phyloP scores from a whole-genome alignment of 2,888 invertebrate species.

The Coelopa pilipes region DNA sequence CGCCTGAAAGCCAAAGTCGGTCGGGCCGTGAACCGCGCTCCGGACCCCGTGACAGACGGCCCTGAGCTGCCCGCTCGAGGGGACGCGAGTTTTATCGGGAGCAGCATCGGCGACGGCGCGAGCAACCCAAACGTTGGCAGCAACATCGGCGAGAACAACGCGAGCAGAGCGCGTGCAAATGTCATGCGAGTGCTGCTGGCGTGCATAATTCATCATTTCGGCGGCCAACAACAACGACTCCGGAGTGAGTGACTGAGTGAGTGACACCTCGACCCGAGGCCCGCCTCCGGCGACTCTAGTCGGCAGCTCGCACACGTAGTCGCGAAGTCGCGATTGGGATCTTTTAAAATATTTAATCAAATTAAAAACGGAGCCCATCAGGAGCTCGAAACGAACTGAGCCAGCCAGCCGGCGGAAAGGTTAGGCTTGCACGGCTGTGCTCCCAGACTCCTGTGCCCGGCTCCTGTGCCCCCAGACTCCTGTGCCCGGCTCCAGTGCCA shows the following conservation, averaged over 20 bases:
- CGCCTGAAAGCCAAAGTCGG: neutral
- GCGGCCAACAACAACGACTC: neutral
- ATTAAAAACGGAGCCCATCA: constrained; percentile 9
- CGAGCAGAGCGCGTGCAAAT: constrained; percentile 21
- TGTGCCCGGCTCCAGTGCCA: too few species aligned
- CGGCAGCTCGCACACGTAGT: neutral
- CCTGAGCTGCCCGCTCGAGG: constrained; percentile 14
- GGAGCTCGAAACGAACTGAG: neutral
- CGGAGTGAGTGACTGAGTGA: neutral
- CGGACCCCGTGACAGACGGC: constrained; percentile 23
- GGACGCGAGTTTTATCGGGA: constrained; percentile 28
- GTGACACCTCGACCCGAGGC: too few species aligned
- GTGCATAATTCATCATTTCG: constrained; percentile 40
- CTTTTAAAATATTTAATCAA: constrained; percentile 8
- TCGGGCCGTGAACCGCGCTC: too few species aligned
- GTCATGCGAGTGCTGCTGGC: constrained; percentile 39
- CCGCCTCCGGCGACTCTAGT: constrained; percentile 11
- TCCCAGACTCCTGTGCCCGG: too few species aligned
- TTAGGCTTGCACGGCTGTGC: too few species aligned
- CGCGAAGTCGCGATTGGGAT: neutral
- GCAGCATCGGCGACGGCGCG: constrained; percentile 11
- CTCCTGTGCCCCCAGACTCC: too few species aligned
- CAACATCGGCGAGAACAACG: too few species aligned
- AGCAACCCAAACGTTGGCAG: too few species aligned
- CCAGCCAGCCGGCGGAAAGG: too few species aligned